A percentile compares a stretch with the other conserved stretches of the same genome.
Conservation (phyloP, 2,797 vertebrate genomes). For the Myripristis murdjan region DNA sequence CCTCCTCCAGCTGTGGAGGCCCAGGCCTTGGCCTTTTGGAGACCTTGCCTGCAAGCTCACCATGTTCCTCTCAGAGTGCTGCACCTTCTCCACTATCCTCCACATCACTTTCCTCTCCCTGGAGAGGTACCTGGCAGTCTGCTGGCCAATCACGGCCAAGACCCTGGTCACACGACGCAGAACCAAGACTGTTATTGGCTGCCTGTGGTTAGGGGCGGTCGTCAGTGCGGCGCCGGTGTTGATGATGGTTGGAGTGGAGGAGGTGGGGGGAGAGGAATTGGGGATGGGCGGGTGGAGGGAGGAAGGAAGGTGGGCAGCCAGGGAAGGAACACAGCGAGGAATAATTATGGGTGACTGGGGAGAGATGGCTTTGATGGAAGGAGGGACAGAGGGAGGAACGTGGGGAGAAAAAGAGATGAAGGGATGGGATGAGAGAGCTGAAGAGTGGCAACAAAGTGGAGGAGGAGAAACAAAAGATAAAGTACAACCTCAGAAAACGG, state of each 20-base stretch:
- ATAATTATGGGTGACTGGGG: slow-evolving; percentile 37
- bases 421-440: slow-evolving; percentile 10
- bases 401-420: slow-evolving; percentile 40
- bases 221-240: slow-evolving; percentile 83
- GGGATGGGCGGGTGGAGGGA: slow-evolving; percentile 28
- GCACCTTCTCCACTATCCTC: slow-evolving; percentile 88
- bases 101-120: slow-evolving; percentile 89
- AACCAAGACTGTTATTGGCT: slow-evolving; percentile 80
- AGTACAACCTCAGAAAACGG: too few species aligned
- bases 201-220: slow-evolving; percentile 82
- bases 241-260: slow-evolving; percentile 86
- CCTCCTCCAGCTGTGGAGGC: slow-evolving; percentile 81
- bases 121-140: slow-evolving; percentile 87
- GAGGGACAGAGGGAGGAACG: slow-evolving; percentile 10
- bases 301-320: slow-evolving; percentile 41
- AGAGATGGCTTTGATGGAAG: slow-evolving; percentile 25
- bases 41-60: slow-evolving; percentile 86
- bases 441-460: too few species aligned
- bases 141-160: slow-evolving; percentile 86
- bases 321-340: slow-evolving; percentile 41
- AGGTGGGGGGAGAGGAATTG: slow-evolving; percentile 62
- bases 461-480: too few species aligned
- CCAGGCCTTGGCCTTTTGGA: slow-evolving; percentile 85
- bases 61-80: slow-evolving; percentile 87
- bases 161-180: slow-evolving; percentile 82